Percentiles rank a stretch among this genome's conserved stretches.
Evolutionary conservation across 2,113 vertebrate genomes (phyloP).

Genomic region (Notechis scutatus): DNA sequence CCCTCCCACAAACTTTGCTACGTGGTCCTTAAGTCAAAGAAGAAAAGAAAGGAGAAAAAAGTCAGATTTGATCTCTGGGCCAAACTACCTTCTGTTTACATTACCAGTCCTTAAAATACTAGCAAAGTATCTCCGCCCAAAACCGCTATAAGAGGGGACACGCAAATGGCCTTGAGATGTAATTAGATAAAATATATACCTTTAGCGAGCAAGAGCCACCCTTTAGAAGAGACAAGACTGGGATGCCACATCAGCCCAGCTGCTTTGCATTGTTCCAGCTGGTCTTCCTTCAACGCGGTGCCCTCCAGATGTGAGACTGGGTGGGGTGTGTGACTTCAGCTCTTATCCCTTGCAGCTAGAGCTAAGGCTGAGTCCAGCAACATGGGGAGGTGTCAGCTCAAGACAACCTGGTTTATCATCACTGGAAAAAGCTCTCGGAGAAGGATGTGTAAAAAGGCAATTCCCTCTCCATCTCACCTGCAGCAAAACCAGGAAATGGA

Average conservation of each 20-base stretch:
- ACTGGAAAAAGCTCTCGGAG: background rate
- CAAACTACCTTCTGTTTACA: background rate
- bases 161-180: background rate
- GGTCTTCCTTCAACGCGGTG: background rate
- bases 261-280: background rate
- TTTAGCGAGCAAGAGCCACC: background rate
- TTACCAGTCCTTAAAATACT: background rate
- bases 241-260: background rate
- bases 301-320: background rate
- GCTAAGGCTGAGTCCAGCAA: background rate
- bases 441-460: background rate
- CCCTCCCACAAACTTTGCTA: background rate
- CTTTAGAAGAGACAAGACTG: background rate
- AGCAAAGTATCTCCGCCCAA: background rate
- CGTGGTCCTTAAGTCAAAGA: background rate
- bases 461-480: background rate
- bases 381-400: background rate
- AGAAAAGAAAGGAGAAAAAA: background rate
- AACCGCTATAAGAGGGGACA: background rate
- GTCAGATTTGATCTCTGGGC: background rate
- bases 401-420: background rate
- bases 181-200: slow-evolving; percentile 7
- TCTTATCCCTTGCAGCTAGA: background rate
- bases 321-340: background rate
- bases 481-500: background rate